These are phyloP conservation scores for Lutjanus campechanus DNA, from an alignment of 2,797 vertebrate species.

Conservation along the genomic window DNA sequence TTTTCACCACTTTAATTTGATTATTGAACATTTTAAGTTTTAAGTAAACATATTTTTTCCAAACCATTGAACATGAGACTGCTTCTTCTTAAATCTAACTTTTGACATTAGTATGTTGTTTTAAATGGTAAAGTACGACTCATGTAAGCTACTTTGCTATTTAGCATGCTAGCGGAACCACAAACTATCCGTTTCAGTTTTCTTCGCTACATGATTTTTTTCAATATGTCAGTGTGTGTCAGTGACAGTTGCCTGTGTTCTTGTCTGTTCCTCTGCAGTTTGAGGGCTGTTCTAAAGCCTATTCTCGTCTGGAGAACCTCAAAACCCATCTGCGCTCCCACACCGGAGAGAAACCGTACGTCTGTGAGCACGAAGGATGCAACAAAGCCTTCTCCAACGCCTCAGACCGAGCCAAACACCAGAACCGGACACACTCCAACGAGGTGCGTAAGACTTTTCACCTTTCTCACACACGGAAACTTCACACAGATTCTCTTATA, in stretches of 20 bases:
- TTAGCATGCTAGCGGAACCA: too few species aligned
- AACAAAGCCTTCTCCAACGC: slow-evolving; percentile 99
- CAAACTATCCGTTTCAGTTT: too few species aligned
- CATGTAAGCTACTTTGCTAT: too few species aligned
- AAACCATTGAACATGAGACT: too few species aligned
- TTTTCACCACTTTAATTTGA: too few species aligned
- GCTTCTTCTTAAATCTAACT: too few species aligned
- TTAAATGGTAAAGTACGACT: too few species aligned
- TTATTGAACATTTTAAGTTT: too few species aligned
- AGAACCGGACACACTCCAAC: slow-evolving; percentile 98
- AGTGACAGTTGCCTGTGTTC: too few species aligned
- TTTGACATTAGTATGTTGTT: too few species aligned
- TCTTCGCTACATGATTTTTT: background rate
- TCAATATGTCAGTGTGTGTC: too few species aligned
- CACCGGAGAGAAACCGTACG: slow-evolving; percentile 97
- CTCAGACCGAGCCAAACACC: slow-evolving; percentile 97
- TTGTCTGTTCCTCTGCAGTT: slow-evolving; percentile 84
- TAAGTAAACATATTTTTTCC: too few species aligned
- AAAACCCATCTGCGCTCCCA: slow-evolving; percentile 98
- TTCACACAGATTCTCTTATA: slow-evolving; percentile 14
- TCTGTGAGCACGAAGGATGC: slow-evolving; percentile 97
- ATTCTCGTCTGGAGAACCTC: slow-evolving; percentile 98
- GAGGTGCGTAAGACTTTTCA: slow-evolving; percentile 73
- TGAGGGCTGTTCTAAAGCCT: slow-evolving; percentile 97
- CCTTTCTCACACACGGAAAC: background rate